Percentiles rank a stretch among this genome's conserved stretches.
Evolutionary conservation across 1,140 invertebrate genomes (phyloP).

Genomic region (Zaprionus gabonicus): DNA sequence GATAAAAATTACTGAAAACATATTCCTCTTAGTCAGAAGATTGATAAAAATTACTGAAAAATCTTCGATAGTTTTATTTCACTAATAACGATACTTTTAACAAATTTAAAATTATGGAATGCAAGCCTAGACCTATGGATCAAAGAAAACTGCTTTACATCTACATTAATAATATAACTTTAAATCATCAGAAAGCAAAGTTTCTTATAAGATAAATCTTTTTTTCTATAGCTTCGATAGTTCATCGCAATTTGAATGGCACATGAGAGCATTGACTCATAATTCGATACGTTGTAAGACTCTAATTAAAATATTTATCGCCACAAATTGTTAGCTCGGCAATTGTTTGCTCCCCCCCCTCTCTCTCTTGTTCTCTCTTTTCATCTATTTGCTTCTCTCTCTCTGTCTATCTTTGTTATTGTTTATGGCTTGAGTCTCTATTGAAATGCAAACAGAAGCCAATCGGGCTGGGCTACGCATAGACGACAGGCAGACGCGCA

Average conservation of each 20-base stretch:
- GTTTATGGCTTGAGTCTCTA: constrained; percentile 20
- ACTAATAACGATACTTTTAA: too few species aligned
- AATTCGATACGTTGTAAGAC: constrained; percentile 13
- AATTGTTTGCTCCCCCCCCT: not conserved
- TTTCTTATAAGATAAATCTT: not conserved
- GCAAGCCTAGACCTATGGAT: not conserved
- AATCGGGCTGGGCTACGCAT: constrained; percentile 8
- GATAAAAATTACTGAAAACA: too few species aligned
- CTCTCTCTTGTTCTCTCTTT: not conserved
- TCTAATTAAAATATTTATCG: constrained; percentile 25
- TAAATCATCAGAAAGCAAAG: too few species aligned
- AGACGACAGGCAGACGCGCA: constrained; percentile 8
- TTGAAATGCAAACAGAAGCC: constrained; percentile 20
- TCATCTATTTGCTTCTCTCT: not conserved
- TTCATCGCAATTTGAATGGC: not conserved
- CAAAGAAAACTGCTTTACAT: not conserved
- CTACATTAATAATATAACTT: too few species aligned
- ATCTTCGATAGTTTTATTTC: too few species aligned
- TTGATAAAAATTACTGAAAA: too few species aligned
- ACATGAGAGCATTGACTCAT: constrained; percentile 17
- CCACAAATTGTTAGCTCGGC: constrained; percentile 2
- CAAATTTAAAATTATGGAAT: too few species aligned
- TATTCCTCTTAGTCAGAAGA: too few species aligned
- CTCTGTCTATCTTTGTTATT: constrained; percentile 20
- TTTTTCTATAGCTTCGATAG: not conserved